Conservation (phyloP, 1,140 invertebrate genomes). For the Oscheius sp. region DNA sequence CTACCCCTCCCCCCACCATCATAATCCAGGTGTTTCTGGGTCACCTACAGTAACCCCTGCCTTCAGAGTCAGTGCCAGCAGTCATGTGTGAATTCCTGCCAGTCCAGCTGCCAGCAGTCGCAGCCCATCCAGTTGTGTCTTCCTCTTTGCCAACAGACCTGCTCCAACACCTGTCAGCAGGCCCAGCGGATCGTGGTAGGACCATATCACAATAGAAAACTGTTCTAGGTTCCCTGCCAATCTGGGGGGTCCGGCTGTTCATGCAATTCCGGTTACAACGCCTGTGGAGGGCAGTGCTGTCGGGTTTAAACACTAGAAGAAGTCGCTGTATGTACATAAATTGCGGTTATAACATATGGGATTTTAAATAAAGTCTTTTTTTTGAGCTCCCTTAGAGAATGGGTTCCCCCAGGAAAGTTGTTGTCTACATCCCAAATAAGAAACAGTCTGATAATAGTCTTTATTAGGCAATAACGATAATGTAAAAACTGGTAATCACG, state of each 20-base stretch:
- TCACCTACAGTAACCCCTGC: not conserved
- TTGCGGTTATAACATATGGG: too few relatives aligned
- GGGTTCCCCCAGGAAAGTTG: too few relatives aligned
- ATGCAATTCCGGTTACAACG: not conserved
- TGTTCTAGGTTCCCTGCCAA: not conserved
- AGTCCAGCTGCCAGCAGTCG: not conserved
- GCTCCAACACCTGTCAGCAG: not conserved
- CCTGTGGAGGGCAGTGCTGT: slow-evolving; percentile 6
- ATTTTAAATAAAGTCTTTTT: too few relatives aligned
- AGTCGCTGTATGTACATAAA: too few relatives aligned
- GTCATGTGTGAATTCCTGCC: not conserved
- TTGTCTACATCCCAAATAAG: too few relatives aligned
- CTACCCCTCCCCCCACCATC: not conserved
- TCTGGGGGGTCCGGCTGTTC: not conserved
- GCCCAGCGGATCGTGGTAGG: not conserved
- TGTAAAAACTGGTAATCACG: too few relatives aligned
- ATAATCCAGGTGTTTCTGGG: not conserved
- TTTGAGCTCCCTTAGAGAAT: too few relatives aligned
- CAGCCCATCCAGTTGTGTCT: slow-evolving; percentile 11
- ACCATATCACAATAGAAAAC: not conserved
- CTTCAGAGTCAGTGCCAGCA: slow-evolving; percentile 1
- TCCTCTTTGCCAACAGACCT: slow-evolving; percentile 3
- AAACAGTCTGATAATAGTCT: too few relatives aligned
- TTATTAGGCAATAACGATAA: too few relatives aligned
- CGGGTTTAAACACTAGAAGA: too few relatives aligned